A percentile compares a stretch with the other conserved stretches of the same genome.
phyloP scores from a whole-genome alignment of 2,113 vertebrate species.

The Ancistrus triradiatus region DNA sequence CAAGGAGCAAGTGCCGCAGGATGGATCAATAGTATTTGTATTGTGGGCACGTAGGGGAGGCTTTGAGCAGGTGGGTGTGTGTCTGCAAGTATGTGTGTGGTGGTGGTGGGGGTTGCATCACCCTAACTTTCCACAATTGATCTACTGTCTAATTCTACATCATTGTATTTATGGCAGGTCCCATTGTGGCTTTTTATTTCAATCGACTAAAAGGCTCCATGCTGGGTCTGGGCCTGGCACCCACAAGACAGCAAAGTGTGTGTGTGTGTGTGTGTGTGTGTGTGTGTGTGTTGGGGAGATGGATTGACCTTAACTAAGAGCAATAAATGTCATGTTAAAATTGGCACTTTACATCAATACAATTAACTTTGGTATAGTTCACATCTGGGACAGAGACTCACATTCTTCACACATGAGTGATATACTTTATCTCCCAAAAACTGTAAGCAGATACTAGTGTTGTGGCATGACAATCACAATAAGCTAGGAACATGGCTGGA shows the following conservation, averaged over 20 bases:
- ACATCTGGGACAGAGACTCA: no score
- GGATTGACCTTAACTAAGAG: slow-evolving; percentile 36
- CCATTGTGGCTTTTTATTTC: slow-evolving; percentile 57
- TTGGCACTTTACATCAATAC: not conserved
- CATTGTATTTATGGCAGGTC: slow-evolving; percentile 56
- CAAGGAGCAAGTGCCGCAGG: slow-evolving; percentile 41
- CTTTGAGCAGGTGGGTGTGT: slow-evolving; percentile 10
- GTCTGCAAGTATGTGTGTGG: not conserved
- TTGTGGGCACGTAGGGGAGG: slow-evolving; percentile 23
- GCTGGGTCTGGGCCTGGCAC: slow-evolving; percentile 32
- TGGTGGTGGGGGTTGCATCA: slow-evolving; percentile 3
- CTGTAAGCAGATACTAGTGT: no score
- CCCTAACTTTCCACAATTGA: slow-evolving; percentile 54
- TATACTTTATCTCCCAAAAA: no score
- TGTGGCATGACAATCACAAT: no score
- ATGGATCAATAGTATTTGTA: slow-evolving; percentile 38
- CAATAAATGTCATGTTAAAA: not conserved
- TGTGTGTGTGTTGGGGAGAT: not conserved
- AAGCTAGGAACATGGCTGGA: no score
- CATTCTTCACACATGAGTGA: no score
- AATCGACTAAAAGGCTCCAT: slow-evolving; percentile 59
- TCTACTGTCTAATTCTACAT: slow-evolving; percentile 55
- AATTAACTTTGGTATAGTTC: not conserved
- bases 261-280: not conserved
- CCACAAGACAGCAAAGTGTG: slow-evolving; percentile 22